Evolutionary conservation across 2,113 vertebrate species (phyloP), one percentile per base, ranked within the genome.

Genomic region (Dasypus novemcinctus): DNA sequence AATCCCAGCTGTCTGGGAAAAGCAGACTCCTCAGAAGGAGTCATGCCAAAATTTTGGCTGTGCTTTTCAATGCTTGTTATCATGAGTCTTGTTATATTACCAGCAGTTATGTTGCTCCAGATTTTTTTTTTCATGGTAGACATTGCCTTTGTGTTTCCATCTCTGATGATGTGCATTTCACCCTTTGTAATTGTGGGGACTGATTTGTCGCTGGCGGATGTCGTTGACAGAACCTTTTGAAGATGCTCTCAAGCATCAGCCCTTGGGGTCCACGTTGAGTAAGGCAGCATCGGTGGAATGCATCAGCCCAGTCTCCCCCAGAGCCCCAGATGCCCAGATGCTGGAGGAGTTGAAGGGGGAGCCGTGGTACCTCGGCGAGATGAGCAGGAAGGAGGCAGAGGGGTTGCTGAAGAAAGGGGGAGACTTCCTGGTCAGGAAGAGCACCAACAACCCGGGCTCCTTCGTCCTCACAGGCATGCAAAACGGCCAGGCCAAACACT

Each of bases 401-500:
- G 99, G 99, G 83, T 98, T 99, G 76, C 98, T 99, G 93, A 98
- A 97, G 91, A 99, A 98, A 31, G 99, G 99, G 0, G 99, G 99
- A 68, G 99, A 99, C 97, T 99, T 99, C 97, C 98, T 99, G 0
- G 99, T 99, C 87, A 99, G 99, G 68, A 99, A 99, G 97, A 99
- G 99, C 96, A 99, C 99, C 71, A 99, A 99, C 0, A 99, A 99
- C 98, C 99, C 99, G 0, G 99, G 99, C 61, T 99, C 99, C 52
- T 99, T 99, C 25, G 99, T 99, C 36, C 98, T 99, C 97, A 99
- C 99, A 0, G 99, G 99, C 94, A 99, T 99, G 99, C 99, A 99
- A 95, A 99, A 99, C 0, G 99, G 99, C 91, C 99, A 99, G 94
- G 98, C 99, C 97, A 99, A 99, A 91, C 99, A 99, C 92, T 98